A percentile compares a stretch with the other conserved stretches of the same genome.
Conservation (phyloP, 2,797 vertebrate genomes). For the Clamator glandarius region DNA sequence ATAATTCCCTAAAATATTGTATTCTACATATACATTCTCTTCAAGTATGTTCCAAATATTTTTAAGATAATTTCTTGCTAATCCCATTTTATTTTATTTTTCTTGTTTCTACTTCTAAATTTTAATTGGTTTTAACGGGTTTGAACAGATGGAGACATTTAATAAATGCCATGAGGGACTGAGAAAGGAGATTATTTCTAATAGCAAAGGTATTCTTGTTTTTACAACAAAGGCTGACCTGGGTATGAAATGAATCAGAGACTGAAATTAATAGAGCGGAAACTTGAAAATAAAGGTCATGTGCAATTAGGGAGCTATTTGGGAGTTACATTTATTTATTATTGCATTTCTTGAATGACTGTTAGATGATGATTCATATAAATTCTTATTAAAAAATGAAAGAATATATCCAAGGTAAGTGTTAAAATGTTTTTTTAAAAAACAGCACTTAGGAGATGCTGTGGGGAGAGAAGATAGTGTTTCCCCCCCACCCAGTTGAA, state of each 20-base stretch:
- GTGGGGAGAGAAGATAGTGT: neutral
- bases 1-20: neutral
- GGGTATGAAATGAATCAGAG: conserved; percentile 11
- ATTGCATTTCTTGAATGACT: conserved; percentile 33
- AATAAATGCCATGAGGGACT: neutral
- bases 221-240: neutral
- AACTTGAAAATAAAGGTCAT: conserved; percentile 31
- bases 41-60: neutral
- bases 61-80: neutral
- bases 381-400: conserved; percentile 45
- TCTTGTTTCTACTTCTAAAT: neutral
- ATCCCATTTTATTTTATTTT: neutral
- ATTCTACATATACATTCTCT: neutral
- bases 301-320: conserved; percentile 2
- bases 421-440: conserved; percentile 26
- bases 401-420: neutral
- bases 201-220: neutral
- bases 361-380: conserved; percentile 31
- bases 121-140: neutral
- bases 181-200: conserved; percentile 10
- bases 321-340: conserved; percentile 55
- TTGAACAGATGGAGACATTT: neutral
- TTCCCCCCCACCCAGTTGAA: neutral
- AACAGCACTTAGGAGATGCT: neutral
- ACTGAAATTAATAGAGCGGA: neutral